Evolutionary conservation across 2,888 invertebrate species (phyloP), one percentile per base, ranked within the genome.

Genomic region (Pristionchus arcanus): DNA sequence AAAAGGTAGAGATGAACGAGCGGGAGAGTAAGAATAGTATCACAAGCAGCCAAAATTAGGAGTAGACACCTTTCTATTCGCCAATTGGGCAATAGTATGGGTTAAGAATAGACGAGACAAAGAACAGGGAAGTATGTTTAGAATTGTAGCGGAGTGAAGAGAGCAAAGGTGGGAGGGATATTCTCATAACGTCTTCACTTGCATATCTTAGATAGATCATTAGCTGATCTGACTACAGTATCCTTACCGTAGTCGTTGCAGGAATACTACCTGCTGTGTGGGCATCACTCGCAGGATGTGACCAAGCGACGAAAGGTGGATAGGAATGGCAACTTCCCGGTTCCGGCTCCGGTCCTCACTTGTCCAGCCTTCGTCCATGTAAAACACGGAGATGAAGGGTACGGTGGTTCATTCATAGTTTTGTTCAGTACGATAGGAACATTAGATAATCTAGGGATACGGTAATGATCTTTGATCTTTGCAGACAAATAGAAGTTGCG

Each of bases 241-340:
- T 16, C 74, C 28, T 2, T 16, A 49, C 9, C 11, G 13, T 11
- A 5, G n/a, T 53, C 55, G 4, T 85, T 55, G 11, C 53, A 88
- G 87, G 87, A 88, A 28, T 88, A 88, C 55, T 88, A 88, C n/a
- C 34, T 88, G 19, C 74, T 88, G 34, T 88, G 87, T n/a, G 87
- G 31, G 7, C 49, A 55, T 15, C 87, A 88, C 25, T 74, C 74
- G 2, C 42, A 49, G 11, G 87, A 74, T 21, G 49, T 49, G 28
- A 88, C 34, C 25, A 88, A 88, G 37, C 21, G 87, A 34, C 21
- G 87, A 34, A 42, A 53, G 31, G 74, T 87, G 28, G 87, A 87
- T 42, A 42, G 55, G 42, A 74, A 88, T 37, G 87, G 87, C 16
- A 74, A 74, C 55, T 53, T 88, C 55, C 74, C 71, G 16, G 16